Percentiles rank a stretch among this genome's conserved stretches.
phyloP scores from a whole-genome alignment of 2,888 invertebrate species.

The Malacosoma neustria region DNA sequence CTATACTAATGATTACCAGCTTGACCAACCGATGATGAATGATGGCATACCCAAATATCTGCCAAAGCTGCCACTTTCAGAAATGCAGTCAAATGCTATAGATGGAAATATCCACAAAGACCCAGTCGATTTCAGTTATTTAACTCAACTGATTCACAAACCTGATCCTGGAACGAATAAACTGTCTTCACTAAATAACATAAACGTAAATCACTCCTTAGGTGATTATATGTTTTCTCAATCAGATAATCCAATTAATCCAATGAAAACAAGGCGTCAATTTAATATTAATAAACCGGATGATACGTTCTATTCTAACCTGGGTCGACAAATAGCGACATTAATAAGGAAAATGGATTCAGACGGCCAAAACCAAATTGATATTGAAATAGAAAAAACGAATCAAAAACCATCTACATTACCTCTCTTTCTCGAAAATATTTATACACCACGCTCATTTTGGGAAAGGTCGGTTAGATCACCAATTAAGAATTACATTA shows the following conservation, averaged over 20 bases:
- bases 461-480: conserved; percentile 61
- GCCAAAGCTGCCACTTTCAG: neutral
- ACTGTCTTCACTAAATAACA: neutral
- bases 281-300: conserved; percentile 16
- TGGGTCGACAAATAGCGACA: conserved; percentile 57
- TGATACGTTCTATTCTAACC: conserved; percentile 42
- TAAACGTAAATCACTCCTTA: too few species aligned
- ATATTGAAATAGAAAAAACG: conserved; percentile 29
- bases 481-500: conserved; percentile 25
- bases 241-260: neutral
- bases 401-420: conserved; percentile 17
- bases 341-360: conserved; percentile 43
- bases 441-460: conserved; percentile 37
- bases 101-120: conserved; percentile 14
- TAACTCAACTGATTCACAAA: conserved; percentile 53
- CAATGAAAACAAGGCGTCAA: neutral
- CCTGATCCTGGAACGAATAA: conserved; percentile 28
- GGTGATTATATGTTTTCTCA: too few species aligned
- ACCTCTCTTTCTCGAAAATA: conserved; percentile 33
- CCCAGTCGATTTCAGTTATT: conserved; percentile 52
- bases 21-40: conserved; percentile 14
- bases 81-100: conserved; percentile 9
- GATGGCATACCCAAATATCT: conserved; percentile 7
- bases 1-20: conserved; percentile 13
- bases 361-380: conserved; percentile 27